These are phyloP conservation scores for Chaetodon trifascialis DNA, from an alignment of 2,113 vertebrate genomes.

Conservation along the genomic window DNA sequence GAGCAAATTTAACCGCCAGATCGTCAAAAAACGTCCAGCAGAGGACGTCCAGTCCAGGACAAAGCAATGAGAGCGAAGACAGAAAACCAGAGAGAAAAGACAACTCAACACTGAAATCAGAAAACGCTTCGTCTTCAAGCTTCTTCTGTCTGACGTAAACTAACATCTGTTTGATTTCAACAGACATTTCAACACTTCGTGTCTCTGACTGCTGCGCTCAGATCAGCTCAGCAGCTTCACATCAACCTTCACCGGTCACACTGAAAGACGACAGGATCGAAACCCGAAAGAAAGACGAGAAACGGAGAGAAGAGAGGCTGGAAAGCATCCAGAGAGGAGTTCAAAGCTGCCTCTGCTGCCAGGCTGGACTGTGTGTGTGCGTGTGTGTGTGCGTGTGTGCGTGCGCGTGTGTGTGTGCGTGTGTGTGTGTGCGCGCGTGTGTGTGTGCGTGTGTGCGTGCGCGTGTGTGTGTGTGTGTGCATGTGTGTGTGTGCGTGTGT, in stretches of 20 bases:
- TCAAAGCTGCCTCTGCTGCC: too few species aligned
- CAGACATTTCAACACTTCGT: too few species aligned
- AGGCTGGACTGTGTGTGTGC: neutral
- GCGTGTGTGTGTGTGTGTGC: neutral
- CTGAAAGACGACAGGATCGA: constrained; percentile 11
- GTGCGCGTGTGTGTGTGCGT: constrained; percentile 17
- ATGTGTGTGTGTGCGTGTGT: neutral
- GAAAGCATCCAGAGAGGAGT: constrained; percentile 67
- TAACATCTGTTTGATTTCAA: neutral
- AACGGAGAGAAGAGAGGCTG: constrained; percentile 18
- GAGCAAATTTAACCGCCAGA: neutral
- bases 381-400: neutral
- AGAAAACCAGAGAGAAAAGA: neutral
- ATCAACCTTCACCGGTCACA: constrained; percentile 30
- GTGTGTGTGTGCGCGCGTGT: too few species aligned
- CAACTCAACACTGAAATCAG: too few species aligned
- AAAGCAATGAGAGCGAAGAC: constrained; percentile 15
- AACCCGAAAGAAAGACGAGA: neutral
- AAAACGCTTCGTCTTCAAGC: too few species aligned
- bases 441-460: neutral
- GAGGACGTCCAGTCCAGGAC: neutral
- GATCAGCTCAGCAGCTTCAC: constrained; percentile 5
- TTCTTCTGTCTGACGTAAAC: neutral
- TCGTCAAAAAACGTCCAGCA: neutral
- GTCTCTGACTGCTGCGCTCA: constrained; percentile 34